Evolutionary conservation across 2,113 vertebrate genomes (phyloP).

Genomic region (Percopsis transmontana): DNA sequence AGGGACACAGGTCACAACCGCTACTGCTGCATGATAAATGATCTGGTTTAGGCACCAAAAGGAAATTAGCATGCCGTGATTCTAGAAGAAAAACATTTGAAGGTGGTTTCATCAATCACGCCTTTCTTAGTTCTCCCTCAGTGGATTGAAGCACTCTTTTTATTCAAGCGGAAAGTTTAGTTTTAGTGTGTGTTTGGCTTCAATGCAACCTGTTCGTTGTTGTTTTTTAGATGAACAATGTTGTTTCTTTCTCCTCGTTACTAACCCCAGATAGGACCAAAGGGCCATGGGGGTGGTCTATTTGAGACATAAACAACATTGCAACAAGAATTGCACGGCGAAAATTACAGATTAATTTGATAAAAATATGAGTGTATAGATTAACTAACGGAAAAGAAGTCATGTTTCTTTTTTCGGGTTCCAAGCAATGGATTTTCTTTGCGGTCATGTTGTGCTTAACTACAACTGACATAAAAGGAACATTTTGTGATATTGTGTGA

Average conservation of each 20-base stretch:
- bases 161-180: neutral
- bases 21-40: conserved; percentile 47
- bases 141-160: conserved; percentile 23
- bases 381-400: conserved; percentile 11
- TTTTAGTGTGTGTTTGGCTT: conserved; percentile 1
- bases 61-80: conserved; percentile 52
- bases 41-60: conserved; percentile 26
- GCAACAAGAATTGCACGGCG: neutral
- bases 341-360: neutral
- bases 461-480: conserved; percentile 9
- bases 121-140: conserved; percentile 30
- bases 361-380: neutral
- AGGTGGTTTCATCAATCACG: conserved; percentile 65
- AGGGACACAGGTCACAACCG: conserved; percentile 33
- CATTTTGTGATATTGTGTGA: too few relatives aligned
- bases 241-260: neutral
- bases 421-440: conserved; percentile 22
- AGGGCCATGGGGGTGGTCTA: too few relatives aligned
- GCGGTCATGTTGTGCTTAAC: conserved; percentile 15
- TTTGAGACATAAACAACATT: too few relatives aligned
- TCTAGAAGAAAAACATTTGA: conserved; percentile 41
- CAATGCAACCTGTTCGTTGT: conserved; percentile 10
- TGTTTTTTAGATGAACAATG: neutral
- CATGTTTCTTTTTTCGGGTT: conserved; percentile 9
- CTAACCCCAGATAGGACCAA: too few relatives aligned